A percentile compares a stretch with the other conserved stretches of the same genome.
These are phyloP conservation scores for Alosa sapidissima DNA, from an alignment of 2,797 vertebrate species.

Conservation along the genomic window DNA sequence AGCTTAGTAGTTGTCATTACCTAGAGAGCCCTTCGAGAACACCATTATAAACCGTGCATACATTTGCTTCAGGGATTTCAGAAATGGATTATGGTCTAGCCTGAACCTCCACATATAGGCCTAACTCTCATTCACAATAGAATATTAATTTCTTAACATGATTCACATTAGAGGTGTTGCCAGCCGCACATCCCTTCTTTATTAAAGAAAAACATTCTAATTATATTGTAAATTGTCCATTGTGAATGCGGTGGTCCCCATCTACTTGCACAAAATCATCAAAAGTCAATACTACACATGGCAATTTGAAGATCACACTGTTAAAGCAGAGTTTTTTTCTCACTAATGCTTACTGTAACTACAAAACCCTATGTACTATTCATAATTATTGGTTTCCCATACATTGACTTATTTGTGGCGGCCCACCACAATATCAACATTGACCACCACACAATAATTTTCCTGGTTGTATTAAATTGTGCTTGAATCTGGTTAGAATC, in stretches of 20 bases:
- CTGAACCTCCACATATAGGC: neutral
- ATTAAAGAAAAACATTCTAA: neutral
- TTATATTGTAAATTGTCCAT: neutral
- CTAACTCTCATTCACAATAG: neutral
- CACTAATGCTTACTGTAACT: neutral
- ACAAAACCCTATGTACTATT: neutral
- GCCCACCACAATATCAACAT: too few species aligned
- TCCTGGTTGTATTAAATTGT: too few species aligned
- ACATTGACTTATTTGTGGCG: too few species aligned
- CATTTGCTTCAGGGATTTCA: neutral
- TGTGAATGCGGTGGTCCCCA: neutral
- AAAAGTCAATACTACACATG: neutral
- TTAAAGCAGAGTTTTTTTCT: neutral
- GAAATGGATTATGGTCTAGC: neutral
- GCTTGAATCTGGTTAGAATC: too few species aligned
- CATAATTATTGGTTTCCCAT: too few species aligned
- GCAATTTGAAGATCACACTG: neutral
- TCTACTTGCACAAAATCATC: neutral
- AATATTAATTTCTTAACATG: neutral
- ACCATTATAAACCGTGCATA: neutral
- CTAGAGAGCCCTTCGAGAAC: neutral
- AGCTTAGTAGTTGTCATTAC: slow-evolving; percentile 13
- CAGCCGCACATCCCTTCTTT: too few species aligned
- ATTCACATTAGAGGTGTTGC: neutral
- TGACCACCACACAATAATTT: too few species aligned